Base-by-base conservation (phyloP, 2,113 vertebrate species). In the Penelope pileata region DNA sequence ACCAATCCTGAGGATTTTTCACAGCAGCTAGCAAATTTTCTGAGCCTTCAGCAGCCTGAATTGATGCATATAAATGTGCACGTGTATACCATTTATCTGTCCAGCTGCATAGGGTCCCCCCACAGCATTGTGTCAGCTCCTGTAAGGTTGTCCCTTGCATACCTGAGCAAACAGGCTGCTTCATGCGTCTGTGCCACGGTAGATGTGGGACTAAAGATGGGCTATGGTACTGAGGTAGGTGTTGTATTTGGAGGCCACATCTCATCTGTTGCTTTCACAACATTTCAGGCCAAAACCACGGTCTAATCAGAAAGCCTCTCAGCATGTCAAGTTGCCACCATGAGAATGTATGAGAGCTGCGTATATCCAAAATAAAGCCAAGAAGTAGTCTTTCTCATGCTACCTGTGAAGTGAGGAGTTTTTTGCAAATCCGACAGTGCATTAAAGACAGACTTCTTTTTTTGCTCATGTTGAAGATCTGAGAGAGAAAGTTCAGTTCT, bases 141-240 rank as follows among this genome's bases (percentile, higher is more conserved):
- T 10, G 36, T 7, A 7, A 27, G 32, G 50, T 4, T 79, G 62
- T 66, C 10, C 76, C 51, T 32, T 7, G 23, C 24, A 2, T 8
- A 4, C 24, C n/a, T 0, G 0, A 7, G 48, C 11, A 6, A 48
- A 8, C 26, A 23, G n/a, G 23, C 72, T 73, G 76, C 58, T 54
- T 12, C 53, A 3, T 18, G 6, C 2, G 19, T 10, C 23, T 13
- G 0, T 6, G 34, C 40, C 19, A 17, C 43, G n/a, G 27, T 13
- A 32, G 83, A 4, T 8, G 15, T 1, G 3, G 22, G 43, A 23
- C 36, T 12, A 12, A 29, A 34, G 34, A 7, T 4, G 19, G 45
- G 30, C 27, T 2, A 4, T 12, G 38, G 3, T 26, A 17, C 43
- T 36, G 85, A 30, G 56, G 47, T 51, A 30, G 36, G 26, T 18